Evolutionary conservation across 2,888 invertebrate species (phyloP), one percentile per base, ranked within the genome.

Genomic region (Trimorus sp.): DNA sequence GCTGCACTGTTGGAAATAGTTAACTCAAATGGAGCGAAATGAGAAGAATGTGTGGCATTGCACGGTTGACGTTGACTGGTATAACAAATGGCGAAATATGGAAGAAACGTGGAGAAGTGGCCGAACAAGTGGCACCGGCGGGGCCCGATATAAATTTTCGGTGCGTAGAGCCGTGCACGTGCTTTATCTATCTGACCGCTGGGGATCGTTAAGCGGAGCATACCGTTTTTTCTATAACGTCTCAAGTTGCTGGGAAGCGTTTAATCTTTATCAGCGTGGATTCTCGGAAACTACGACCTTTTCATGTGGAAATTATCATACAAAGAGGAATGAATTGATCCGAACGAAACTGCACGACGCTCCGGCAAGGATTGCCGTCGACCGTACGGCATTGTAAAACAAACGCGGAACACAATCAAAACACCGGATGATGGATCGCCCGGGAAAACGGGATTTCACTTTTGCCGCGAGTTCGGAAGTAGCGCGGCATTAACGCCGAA

Each of bases 381-480:
- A 60, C 58, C 59, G 40, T 38, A 49, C 36, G 16, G 11, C 37
- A 49, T 51, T 59, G 51, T 49, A 59, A 70, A 70, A 54, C 36
- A 56, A 68, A 51, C 51, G 38, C 9, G 11, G 38, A 26, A 40
- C 40, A 56, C 45, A 56, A 68, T 68, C 56, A 68, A 68, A 68
- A 68, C 56, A 56, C 36, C 1, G 45, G 16, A 59, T 59, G 69
- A 70, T 70, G 45, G 38, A 70, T 70, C 42, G 59, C 16, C 16
- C 36, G 15, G 15, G 42, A 36, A 58, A 48, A 37, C 12, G 26
- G 45, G 12, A 53, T 65, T 40, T 65, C 14, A 12, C n/a, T 40
- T 40, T 12, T 12, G 16, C 0, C 51, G 36, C 16, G 42, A 54
- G 15, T 14, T 49, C 15, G 37, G 48, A 42, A 9, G 3, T 42